Evolutionary conservation across 2,888 invertebrate genomes (phyloP), one percentile per base, ranked within the genome.

Genomic region (Conus canariensis): DNA sequence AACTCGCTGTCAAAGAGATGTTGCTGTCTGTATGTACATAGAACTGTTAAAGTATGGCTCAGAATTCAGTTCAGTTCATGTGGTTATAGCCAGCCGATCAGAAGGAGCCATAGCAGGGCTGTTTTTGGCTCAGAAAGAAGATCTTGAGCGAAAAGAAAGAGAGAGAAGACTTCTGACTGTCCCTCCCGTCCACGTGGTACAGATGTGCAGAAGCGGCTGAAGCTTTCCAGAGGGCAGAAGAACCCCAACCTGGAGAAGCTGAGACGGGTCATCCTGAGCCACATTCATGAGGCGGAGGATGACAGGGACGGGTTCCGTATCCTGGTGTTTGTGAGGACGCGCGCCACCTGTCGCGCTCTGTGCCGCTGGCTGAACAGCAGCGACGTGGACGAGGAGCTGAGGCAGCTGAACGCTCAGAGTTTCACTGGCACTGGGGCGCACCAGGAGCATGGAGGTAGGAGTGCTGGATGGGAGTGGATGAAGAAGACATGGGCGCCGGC

Each of bases 321-420:
- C 16, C 92, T 94, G 85, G 92, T 94, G 70, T 94, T 94, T 91
- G 94, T 94, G 7, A 91, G 94, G 86, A 93, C 94, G 12, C 90
- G 94, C 60, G 94, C 94, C 12, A 93, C 94, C 2, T 93, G 94
- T 80, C 86, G 88, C 14, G 92, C 94, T n/a, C 88, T 94, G 25
- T 91, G 93, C 9, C 80, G 88, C 16, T 94, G 93, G 91, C 90
- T 94, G n/a, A 90, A 90, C 60, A 90, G 88, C 85, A 59, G 67
- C 45, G 85, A 86, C 1, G 77, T 90, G 12, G 85, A 85, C 14
- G 85, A 91, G 25, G 74, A 90, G 30, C 90, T 93, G n/a, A 60
- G 67, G 60, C 25, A 67, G 16, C 80, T 92, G 5, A 90, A 92
- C 22, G 93, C 92, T 12, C 89, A 77, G n/a, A 80, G 85, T 16